A percentile compares a stretch with the other conserved stretches of the same genome.
phyloP scores from a whole-genome alignment of 2,888 invertebrate species.

The Patella depressa region DNA sequence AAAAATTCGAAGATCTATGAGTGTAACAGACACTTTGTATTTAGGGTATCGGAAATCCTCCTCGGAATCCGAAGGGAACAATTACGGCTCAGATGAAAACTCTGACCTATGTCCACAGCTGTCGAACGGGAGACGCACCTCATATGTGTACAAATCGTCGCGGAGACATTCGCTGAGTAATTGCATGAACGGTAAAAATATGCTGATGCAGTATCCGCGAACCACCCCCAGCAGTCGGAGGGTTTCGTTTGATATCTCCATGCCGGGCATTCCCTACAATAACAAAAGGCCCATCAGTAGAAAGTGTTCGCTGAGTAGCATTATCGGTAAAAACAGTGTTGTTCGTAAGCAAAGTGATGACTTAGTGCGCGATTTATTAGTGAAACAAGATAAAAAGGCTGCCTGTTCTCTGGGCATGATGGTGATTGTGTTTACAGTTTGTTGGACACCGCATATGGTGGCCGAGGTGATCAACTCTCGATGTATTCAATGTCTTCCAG shows the following conservation, averaged over 20 bases:
- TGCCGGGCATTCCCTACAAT: background rate
- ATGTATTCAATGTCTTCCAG: constrained; percentile 39
- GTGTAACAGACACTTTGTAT: constrained; percentile 46
- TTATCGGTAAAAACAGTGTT: background rate
- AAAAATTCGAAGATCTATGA: constrained; percentile 59
- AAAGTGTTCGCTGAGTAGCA: constrained; percentile 8
- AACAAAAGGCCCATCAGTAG: background rate
- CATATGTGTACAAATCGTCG: background rate
- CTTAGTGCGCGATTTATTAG: constrained; percentile 53
- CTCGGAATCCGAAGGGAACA: constrained; percentile 38
- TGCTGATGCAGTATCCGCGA: background rate
- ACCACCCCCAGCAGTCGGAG: background rate
- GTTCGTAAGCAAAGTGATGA: constrained; percentile 47
- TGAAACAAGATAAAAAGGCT: constrained; percentile 62
- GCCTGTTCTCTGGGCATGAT: constrained; percentile 54
- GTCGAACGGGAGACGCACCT: background rate
- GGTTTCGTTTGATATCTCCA: background rate
- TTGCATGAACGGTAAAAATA: background rate
- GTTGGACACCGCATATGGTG: constrained; percentile 57
- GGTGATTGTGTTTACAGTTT: constrained; percentile 54
- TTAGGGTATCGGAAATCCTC: constrained; percentile 51
- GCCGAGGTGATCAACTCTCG: constrained; percentile 46
- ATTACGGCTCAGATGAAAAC: constrained; percentile 25
- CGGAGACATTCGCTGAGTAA: background rate
- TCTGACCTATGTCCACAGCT: constrained; percentile 19